Evolutionary conservation across 1,140 invertebrate species (phyloP).

Genomic region (Ceratitis capitata): DNA sequence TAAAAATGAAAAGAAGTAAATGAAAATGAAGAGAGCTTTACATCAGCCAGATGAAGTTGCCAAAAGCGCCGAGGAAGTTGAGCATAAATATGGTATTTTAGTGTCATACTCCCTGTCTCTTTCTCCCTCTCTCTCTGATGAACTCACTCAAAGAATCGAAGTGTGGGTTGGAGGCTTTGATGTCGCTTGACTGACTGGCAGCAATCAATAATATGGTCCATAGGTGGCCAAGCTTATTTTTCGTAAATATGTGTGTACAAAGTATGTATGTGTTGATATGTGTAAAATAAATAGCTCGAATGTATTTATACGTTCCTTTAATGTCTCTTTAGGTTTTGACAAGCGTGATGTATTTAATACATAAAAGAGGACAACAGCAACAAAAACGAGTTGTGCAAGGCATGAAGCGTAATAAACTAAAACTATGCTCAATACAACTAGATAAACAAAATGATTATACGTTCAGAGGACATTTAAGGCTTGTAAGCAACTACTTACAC

Average conservation of each 20-base stretch:
- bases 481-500: not conserved
- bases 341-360: too few relatives aligned
- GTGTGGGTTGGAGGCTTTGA: not conserved
- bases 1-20: not conserved
- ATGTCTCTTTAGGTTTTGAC: not conserved
- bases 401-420: not conserved
- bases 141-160: not conserved
- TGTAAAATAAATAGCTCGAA: too few relatives aligned
- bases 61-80: not conserved
- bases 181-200: not conserved
- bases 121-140: not conserved
- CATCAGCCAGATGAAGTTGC: not conserved
- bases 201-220: not conserved
- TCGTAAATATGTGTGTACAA: not conserved
- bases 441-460: too few relatives aligned
- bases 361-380: not conserved
- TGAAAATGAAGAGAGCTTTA: not conserved
- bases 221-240: not conserved
- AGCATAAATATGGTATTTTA: not conserved
- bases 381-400: not conserved
- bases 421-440: too few relatives aligned
- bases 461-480: not conserved
- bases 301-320: not conserved
- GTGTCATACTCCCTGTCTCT: too few relatives aligned
- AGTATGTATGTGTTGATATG: not conserved